Evolutionary conservation across 2,888 invertebrate species (phyloP).

Genomic region (Prosapia bicincta): DNA sequence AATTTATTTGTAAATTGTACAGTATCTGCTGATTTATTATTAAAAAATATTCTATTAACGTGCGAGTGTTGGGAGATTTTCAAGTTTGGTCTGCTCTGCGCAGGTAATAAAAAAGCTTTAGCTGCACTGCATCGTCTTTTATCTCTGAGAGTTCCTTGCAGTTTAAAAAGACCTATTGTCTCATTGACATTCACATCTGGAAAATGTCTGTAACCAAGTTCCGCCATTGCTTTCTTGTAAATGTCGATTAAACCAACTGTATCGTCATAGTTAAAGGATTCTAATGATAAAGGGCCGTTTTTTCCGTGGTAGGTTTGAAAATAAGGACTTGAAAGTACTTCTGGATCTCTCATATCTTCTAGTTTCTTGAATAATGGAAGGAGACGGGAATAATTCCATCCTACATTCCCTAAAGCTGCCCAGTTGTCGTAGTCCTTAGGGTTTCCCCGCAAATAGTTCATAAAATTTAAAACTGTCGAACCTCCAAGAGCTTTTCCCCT

Average conservation of each 20-base stretch:
- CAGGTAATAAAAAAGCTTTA: too few species aligned
- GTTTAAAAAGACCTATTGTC: too few species aligned
- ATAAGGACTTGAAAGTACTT: slow-evolving; percentile 25
- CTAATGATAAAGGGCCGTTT: slow-evolving; percentile 39
- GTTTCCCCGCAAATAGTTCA: slow-evolving; percentile 63
- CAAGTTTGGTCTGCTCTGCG: slow-evolving; percentile 52
- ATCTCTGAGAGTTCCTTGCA: too few species aligned
- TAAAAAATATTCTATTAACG: slow-evolving; percentile 55
- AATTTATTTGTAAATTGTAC: slow-evolving; percentile 53
- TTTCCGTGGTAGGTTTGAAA: slow-evolving; percentile 39
- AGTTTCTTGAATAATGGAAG: slow-evolving; percentile 44
- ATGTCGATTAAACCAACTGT: slow-evolving; percentile 33
- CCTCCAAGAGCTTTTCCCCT: slow-evolving; percentile 65
- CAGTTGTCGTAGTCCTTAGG: slow-evolving; percentile 62
- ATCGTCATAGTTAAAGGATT: slow-evolving; percentile 51
- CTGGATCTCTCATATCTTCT: slow-evolving; percentile 41
- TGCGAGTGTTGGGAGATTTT: slow-evolving; percentile 54
- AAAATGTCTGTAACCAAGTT: slow-evolving; percentile 40
- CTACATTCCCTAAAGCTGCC: slow-evolving; percentile 56
- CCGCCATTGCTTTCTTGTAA: slow-evolving; percentile 32
- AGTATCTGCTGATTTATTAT: slow-evolving; percentile 52
- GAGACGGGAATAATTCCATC: slow-evolving; percentile 56
- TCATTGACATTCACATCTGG: slow-evolving; percentile 33
- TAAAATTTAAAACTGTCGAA: slow-evolving; percentile 59
- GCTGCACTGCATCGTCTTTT: too few species aligned